Base-by-base conservation (phyloP, 92 coral and sea anemone genomes). In the Plumapathes pennacea region DNA sequence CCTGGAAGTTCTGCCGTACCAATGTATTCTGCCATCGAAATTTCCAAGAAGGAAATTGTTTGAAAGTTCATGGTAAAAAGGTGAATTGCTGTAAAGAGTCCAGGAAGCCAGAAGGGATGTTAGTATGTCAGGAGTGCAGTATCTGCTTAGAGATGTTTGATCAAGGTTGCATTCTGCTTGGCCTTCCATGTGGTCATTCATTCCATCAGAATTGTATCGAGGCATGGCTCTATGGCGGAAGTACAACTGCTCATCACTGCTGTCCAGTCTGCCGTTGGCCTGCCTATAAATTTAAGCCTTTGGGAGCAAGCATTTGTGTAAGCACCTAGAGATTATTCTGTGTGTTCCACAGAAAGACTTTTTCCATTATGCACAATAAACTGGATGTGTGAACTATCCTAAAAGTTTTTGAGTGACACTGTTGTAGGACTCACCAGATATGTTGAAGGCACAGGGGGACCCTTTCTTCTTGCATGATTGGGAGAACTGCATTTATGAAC, bases 231-330 rank as follows among this genome's bases (percentile, higher is more conserved):
- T 71, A 80, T 34, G 80, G 83, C 49, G 96, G 96, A 13, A 82
- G 61, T 46, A 52, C 80, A 32, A 65, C 64, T 49, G 57, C 89
- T 42, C 83, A 56, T 26, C 86, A 73, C 33, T 88, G 96, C 62
- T 94, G 99, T 46, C 99, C 99, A 33, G 95, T 77, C 39, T 94
- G 99, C 51, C 77, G 99, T 40, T 88, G 99, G 96, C 99, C 99
- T 27, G 96, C 99, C 24, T 94, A 76, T 59, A 84, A 76, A 67
- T 28, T 54, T 25, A 94, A 94, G 69, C 77, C 76, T 19, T 10
- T 30, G 29, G 33, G 20, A 3, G 1, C 37, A 15, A 34, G 5
- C 29, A 32, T 22, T 54, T 14, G 8, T 24, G 7, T 18, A 57
- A 36, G 4, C 41, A 14, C 17, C 17, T 7, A 7, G 15, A 13